These are phyloP conservation scores for Enteromius mattozi DNA, from an alignment of 2,797 vertebrate species.

Conservation along the genomic window DNA sequence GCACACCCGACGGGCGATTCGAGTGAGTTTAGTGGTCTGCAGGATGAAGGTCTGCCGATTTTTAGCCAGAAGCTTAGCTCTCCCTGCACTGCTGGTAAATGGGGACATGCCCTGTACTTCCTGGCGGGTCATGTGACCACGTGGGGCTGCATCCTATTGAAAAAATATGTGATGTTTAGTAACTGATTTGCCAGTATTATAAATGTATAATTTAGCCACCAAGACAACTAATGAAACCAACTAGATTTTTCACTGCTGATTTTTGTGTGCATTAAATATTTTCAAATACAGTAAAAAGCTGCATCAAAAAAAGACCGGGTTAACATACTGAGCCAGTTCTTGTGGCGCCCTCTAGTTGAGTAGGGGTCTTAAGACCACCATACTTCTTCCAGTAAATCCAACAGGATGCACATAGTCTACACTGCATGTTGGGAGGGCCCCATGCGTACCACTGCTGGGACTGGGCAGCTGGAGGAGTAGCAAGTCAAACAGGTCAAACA, in stretches of 20 bases:
- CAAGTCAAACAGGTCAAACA: not conserved
- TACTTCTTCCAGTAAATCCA: constrained; percentile 99
- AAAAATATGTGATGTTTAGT: not conserved
- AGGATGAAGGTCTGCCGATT: constrained; percentile 94
- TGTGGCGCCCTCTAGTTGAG: constrained; percentile 90
- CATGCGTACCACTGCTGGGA: constrained; percentile 96
- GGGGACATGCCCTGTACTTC: constrained; percentile 91
- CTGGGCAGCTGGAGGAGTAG: constrained; percentile 81
- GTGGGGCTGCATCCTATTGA: constrained; percentile 80
- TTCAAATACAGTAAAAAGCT: not conserved
- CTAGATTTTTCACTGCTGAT: not conserved
- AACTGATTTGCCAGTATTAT: not conserved
- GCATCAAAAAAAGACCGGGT: not conserved
- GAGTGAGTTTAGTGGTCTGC: constrained; percentile 93
- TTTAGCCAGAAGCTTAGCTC: constrained; percentile 92
- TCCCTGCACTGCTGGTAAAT: constrained; percentile 89
- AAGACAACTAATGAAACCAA: not conserved
- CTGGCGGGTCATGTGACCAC: constrained; percentile 86
- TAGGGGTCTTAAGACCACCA: constrained; percentile 93
- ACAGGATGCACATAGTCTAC: constrained; percentile 91
- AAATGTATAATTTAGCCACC: not conserved
- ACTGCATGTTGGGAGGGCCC: constrained; percentile 97
- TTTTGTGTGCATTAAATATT: not conserved
- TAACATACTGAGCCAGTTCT: constrained; percentile 84
- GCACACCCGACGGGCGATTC: constrained; percentile 90